Conservation (phyloP, 1,140 invertebrate genomes). For the Drosophila pseudoananassae region DNA sequence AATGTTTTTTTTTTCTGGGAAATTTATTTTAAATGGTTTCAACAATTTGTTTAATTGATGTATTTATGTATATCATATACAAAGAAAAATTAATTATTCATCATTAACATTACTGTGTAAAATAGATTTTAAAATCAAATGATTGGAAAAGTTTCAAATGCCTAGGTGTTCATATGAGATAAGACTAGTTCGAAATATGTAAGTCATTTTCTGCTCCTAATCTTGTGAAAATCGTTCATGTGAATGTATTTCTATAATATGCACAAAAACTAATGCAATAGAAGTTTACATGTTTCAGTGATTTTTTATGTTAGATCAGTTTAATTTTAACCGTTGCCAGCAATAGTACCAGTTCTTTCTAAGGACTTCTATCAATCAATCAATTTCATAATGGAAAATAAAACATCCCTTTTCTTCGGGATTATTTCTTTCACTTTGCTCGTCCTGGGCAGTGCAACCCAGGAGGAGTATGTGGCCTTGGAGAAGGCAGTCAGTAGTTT, state of each 20-base stretch:
- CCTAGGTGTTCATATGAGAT: neutral
- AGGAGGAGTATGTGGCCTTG: neutral
- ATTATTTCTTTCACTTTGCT: neutral
- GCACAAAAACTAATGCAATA: neutral
- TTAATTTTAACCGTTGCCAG: neutral
- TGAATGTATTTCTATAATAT: neutral
- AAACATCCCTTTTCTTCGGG: neutral
- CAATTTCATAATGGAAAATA: neutral
- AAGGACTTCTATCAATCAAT: neutral
- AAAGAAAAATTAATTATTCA: too few relatives aligned
- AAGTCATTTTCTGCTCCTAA: neutral
- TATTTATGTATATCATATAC: too few relatives aligned
- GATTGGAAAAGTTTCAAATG: too few relatives aligned
- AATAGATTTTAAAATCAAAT: too few relatives aligned
- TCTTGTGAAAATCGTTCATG: neutral
- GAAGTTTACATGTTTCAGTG: neutral
- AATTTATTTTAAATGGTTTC: too few relatives aligned
- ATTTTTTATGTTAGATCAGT: neutral
- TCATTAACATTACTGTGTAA: too few relatives aligned
- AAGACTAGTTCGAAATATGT: neutral
- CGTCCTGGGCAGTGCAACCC: neutral
- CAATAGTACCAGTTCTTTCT: neutral
- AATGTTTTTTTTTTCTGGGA: too few relatives aligned
- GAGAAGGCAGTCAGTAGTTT: neutral
- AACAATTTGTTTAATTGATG: too few relatives aligned